Percentiles rank a stretch among this genome's conserved stretches.
These are phyloP conservation scores for Neodiprion fabricii DNA, from an alignment of 1,140 invertebrate genomes.

Conservation along the genomic window DNA sequence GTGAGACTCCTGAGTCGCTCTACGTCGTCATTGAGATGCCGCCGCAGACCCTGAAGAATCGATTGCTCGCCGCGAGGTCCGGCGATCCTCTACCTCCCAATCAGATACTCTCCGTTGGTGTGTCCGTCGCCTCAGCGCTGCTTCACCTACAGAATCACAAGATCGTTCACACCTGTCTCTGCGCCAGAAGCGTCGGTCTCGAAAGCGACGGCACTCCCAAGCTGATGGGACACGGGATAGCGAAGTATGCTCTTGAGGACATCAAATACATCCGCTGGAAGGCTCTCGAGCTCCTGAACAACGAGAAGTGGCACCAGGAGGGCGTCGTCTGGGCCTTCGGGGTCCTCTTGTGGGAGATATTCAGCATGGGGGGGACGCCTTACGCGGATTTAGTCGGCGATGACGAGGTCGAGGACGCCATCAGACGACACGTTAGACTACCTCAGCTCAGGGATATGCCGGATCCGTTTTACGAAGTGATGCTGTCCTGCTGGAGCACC, in stretches of 20 bases:
- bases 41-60: slow-evolving; percentile 72
- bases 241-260: slow-evolving; percentile 60
- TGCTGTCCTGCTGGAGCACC: slow-evolving; percentile 85
- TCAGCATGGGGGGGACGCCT: slow-evolving; percentile 82
- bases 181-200: slow-evolving; percentile 74
- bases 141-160: slow-evolving; percentile 58
- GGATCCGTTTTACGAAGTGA: slow-evolving; percentile 82
- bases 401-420: slow-evolving; percentile 72
- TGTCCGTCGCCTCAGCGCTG: slow-evolving; percentile 64
- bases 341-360: slow-evolving; percentile 82
- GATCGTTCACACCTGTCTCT: slow-evolving; percentile 75
- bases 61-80: slow-evolving; percentile 69
- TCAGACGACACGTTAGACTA: slow-evolving; percentile 73
- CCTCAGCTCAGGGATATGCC: slow-evolving; percentile 75
- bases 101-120: slow-evolving; percentile 69
- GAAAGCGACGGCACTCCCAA: slow-evolving; percentile 69
- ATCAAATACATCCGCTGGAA: slow-evolving; percentile 78
- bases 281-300: slow-evolving; percentile 76
- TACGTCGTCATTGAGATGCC: slow-evolving; percentile 74
- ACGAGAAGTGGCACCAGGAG: slow-evolving; percentile 69
- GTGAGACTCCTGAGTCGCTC: slow-evolving; percentile 75
- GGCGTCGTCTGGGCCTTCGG: slow-evolving; percentile 87
- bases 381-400: slow-evolving; percentile 70
- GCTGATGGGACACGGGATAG: slow-evolving; percentile 75
- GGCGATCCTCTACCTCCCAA: slow-evolving; percentile 66